phyloP scores from a whole-genome alignment of 2,113 vertebrate species.

The Aegithalos caudatus region DNA sequence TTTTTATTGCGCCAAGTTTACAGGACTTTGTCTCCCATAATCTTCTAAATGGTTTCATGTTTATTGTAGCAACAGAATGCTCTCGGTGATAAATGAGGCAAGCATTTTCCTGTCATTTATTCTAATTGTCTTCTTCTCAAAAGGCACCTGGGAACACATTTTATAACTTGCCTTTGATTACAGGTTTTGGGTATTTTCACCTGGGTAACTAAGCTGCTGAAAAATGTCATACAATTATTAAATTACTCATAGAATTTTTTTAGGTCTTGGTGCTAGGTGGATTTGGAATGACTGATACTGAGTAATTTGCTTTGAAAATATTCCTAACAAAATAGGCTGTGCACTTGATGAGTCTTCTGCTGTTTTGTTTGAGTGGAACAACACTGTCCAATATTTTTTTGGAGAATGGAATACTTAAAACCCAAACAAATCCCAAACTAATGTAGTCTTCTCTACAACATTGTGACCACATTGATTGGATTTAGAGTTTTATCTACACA shows the following conservation, averaged over 20 bases:
- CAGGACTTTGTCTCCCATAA: not conserved
- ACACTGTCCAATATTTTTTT: not conserved
- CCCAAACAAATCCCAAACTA: not conserved
- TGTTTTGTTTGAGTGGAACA: not conserved
- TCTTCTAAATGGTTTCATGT: not conserved
- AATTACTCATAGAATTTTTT: constrained; percentile 15
- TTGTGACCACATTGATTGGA: not conserved
- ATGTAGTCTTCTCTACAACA: not conserved
- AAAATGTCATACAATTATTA: not conserved
- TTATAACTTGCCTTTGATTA: constrained; percentile 15
- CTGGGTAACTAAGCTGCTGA: not conserved
- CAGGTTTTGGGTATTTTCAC: constrained; percentile 15
- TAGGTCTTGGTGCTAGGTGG: not conserved
- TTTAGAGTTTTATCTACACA: not conserved
- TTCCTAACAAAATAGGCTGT: not conserved
- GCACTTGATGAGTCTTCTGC: not conserved
- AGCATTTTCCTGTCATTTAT: constrained; percentile 2
- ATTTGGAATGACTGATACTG: not conserved
- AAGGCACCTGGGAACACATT: not conserved
- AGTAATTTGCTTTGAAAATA: not conserved
- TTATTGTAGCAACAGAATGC: not conserved
- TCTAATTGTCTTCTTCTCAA: constrained; percentile 33
- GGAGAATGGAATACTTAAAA: not conserved
- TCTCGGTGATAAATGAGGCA: constrained; percentile 18
- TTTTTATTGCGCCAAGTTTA: not conserved